Percentiles rank a stretch among this genome's conserved stretches.
Conservation (phyloP, 2,797 vertebrate species). For the Ficedula albicollis region DNA sequence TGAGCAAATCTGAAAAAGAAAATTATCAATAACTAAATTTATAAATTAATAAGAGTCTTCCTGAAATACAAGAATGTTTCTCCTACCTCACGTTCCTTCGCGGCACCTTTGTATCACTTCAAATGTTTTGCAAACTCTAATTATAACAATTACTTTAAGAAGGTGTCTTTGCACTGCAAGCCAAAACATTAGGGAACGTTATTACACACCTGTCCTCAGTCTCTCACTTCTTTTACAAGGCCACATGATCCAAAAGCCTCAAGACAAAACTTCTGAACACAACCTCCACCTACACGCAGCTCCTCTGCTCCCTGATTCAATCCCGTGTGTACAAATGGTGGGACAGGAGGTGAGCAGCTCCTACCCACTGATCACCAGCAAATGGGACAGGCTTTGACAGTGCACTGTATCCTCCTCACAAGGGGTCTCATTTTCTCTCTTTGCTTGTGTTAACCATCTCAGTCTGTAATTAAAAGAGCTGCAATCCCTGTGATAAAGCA, state of each 20-base stretch:
- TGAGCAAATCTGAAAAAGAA: neutral
- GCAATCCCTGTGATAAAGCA: neutral
- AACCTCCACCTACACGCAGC: neutral
- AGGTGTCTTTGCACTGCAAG: neutral
- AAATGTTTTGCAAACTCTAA: neutral
- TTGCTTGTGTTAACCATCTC: neutral
- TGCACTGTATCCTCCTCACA: neutral
- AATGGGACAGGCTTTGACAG: neutral
- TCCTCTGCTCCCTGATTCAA: neutral
- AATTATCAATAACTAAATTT: accelerated
- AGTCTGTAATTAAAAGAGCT: neutral
- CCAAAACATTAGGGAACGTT: neutral
- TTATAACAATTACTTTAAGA: neutral
- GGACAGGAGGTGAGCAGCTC: neutral
- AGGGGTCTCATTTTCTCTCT: neutral
- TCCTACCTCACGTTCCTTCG: neutral
- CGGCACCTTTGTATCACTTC: neutral
- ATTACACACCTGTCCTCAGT: neutral
- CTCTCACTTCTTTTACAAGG: neutral
- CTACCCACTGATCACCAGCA: neutral
- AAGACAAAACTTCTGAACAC: conserved; percentile 1
- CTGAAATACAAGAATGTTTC: accelerated
- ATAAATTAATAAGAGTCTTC: neutral
- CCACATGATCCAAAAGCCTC: neutral
- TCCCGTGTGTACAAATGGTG: neutral